phyloP scores from a whole-genome alignment of 2,888 invertebrate genomes.

The Lathronympha strigana region DNA sequence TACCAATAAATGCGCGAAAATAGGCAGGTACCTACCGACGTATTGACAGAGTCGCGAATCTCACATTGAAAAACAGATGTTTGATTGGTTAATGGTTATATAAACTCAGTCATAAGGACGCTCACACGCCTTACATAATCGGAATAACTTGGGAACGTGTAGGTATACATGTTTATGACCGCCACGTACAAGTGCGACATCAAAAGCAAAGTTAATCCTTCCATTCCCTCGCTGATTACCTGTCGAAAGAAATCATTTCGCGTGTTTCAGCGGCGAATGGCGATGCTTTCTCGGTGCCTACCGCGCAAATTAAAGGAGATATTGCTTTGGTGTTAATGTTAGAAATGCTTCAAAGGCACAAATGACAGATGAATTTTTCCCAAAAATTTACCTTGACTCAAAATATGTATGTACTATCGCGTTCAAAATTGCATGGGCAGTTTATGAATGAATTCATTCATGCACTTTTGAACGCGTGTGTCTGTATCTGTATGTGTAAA shows the following conservation, averaged over 20 bases:
- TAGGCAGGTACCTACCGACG: conserved; percentile 15
- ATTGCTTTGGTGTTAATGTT: conserved; percentile 10
- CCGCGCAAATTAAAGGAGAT: conserved; percentile 14
- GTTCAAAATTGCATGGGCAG: too few species aligned
- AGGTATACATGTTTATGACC: conserved; percentile 1
- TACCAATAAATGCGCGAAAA: conserved; percentile 11
- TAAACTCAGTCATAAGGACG: background rate
- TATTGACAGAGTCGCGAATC: conserved; percentile 55
- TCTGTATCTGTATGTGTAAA: too few species aligned
- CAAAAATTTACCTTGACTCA: background rate
- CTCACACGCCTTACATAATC: background rate
- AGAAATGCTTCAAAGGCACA: background rate
- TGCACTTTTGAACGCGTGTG: too few species aligned
- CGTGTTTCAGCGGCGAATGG: conserved; percentile 16
- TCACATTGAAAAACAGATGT: conserved; percentile 62
- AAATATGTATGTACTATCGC: background rate
- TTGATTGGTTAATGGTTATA: too few species aligned
- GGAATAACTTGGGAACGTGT: background rate
- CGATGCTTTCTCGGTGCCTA: conserved; percentile 19
- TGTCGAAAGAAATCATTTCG: conserved; percentile 51
- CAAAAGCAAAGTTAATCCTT: conserved; percentile 60
- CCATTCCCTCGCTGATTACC: conserved; percentile 63
- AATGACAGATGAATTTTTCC: conserved; percentile 3
- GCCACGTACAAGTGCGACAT: conserved; percentile 61
- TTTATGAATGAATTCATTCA: too few species aligned